Conservation (phyloP, 2,888 invertebrate species). For the Abrostola triplasia region DNA sequence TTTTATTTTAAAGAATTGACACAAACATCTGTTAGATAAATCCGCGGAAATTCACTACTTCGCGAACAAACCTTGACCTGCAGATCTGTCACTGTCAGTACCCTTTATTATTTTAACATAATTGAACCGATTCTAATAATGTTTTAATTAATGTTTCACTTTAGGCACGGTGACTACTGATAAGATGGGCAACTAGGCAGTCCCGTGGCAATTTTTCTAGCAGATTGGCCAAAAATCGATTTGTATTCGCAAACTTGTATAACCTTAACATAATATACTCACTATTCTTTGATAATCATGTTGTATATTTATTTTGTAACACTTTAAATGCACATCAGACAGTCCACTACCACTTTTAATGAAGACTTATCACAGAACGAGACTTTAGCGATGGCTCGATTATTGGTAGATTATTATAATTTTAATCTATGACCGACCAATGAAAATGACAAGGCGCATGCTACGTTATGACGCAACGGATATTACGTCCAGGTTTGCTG, state of each 20-base stretch:
- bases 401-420: conserved; percentile 81
- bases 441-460: conserved; percentile 89
- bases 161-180: conserved; percentile 59
- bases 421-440: conserved; percentile 85
- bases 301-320: conserved; percentile 81
- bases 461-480: conserved; percentile 89
- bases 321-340: conserved; percentile 87
- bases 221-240: conserved; percentile 81
- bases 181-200: conserved; percentile 61
- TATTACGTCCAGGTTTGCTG: conserved; percentile 85
- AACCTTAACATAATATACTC: conserved; percentile 85
- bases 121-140: conserved; percentile 37
- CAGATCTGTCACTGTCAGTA: conserved; percentile 78
- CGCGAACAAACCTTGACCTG: conserved; percentile 72
- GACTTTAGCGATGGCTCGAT: conserved; percentile 84
- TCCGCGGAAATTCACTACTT: conserved; percentile 53
- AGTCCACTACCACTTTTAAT: conserved; percentile 84
- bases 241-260: conserved; percentile 76
- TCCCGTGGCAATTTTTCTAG: conserved; percentile 63
- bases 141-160: conserved; percentile 35
- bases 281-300: conserved; percentile 93
- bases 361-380: conserved; percentile 85
- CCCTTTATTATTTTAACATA: conserved; percentile 46
- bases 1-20: conserved; percentile 25
- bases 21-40: conserved; percentile 67